Conservation (phyloP, 2,888 invertebrate species). For the Ethmia dodecea region DNA sequence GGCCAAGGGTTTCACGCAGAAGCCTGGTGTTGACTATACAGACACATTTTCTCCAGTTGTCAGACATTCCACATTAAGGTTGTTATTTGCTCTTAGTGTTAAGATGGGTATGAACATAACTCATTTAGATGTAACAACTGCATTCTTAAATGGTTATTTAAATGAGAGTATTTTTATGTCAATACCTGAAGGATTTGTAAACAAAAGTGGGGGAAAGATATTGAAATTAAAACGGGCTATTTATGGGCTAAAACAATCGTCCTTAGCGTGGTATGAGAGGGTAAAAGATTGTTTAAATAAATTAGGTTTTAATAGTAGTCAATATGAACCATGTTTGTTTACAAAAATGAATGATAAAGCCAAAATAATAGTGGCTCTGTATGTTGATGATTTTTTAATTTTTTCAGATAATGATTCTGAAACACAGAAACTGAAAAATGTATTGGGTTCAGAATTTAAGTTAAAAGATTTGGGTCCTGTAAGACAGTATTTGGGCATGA, state of each 20-base stretch:
- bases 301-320: constrained; percentile 4
- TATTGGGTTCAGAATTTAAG: neutral
- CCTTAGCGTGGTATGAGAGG: constrained; percentile 13
- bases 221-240: constrained; percentile 13
- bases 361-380: constrained; percentile 7
- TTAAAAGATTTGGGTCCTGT: neutral
- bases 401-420: constrained; percentile 9
- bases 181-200: neutral
- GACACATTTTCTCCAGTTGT: constrained; percentile 18
- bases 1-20: constrained; percentile 14
- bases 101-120: constrained; percentile 11
- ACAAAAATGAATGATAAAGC: neutral
- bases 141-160: constrained; percentile 4
- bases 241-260: constrained; percentile 15
- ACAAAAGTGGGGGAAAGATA: constrained; percentile 6
- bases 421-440: constrained; percentile 5
- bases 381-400: constrained; percentile 14
- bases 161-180: constrained; percentile 1
- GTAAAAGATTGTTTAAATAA: constrained; percentile 6
- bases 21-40: constrained; percentile 13
- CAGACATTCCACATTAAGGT: constrained; percentile 14
- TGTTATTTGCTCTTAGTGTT: constrained; percentile 17
- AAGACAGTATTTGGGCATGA: no score
- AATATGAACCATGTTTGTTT: constrained; percentile 11
- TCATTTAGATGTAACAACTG: constrained; percentile 13